Evolutionary conservation across 2,888 invertebrate species (phyloP).

Genomic region (Aquatica leii): DNA sequence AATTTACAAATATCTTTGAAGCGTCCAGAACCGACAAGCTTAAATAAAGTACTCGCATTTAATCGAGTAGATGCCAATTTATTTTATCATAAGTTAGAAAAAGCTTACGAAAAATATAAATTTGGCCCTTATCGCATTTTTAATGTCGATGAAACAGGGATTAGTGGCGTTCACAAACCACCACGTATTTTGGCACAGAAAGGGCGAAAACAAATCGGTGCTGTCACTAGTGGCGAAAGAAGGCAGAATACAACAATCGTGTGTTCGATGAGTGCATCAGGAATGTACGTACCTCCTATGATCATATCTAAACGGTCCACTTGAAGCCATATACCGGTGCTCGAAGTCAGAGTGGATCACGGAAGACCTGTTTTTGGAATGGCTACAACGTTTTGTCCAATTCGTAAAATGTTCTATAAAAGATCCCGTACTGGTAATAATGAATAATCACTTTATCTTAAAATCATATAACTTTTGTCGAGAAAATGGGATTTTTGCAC

Average conservation of each 20-base stretch:
- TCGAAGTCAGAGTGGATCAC: conserved; percentile 1
- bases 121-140: background rate
- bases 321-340: background rate
- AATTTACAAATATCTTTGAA: background rate
- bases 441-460: background rate
- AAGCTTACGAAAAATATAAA: background rate
- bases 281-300: background rate
- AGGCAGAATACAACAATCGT: background rate
- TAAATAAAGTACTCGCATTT: too few relatives aligned
- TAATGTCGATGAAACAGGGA: conserved; percentile 1
- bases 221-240: too few relatives aligned
- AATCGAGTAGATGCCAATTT: background rate
- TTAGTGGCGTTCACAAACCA: conserved; percentile 1
- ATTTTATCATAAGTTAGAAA: conserved; percentile 1
- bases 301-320: background rate
- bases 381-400: background rate
- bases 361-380: too few relatives aligned
- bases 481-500: background rate
- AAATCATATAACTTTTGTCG: background rate
- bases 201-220: background rate
- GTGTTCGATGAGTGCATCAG: background rate
- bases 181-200: background rate
- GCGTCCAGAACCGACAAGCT: too few relatives aligned
- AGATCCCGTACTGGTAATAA: too few relatives aligned
- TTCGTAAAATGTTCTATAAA: too few relatives aligned